Evolutionary conservation across 2,113 vertebrate species (phyloP), one percentile per base, ranked within the genome.

Genomic region (Melanerpes formicivorus): DNA sequence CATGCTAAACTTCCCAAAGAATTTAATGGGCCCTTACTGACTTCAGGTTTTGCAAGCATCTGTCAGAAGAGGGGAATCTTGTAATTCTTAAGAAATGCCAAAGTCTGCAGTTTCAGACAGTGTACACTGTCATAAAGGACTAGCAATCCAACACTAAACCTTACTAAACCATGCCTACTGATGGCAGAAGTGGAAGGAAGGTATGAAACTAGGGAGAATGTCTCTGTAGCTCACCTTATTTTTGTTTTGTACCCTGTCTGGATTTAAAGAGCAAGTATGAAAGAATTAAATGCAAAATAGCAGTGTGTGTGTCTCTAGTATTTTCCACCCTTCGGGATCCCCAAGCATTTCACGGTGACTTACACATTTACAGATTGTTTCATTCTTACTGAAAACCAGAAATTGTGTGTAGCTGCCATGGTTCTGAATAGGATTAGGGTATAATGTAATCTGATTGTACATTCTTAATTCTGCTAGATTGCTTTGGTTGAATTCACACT

Each of bases 1-100:
- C 11, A 26, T 88, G 29, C 23, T 73, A 62, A 21, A 52, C n/a
- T 52, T 93, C 15, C 13, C 11, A 8, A 60, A 66, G 55, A 87
- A 55, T 29, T 90, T 91, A 81, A 88, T 76, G 85, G 52, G 15
- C 58, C 66, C 11, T 54, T 83, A 65, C 76, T 77, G 71, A 70
- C 55, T 73, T 64, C 63, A 80, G 56, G 27, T 77, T 92, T 93
- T 78, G 58, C 10, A 84, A 80, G 9, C 30, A 67, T 80, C 60
- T 86, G 48, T 74, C 44, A 26, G 71, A 64, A 73, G 4, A 22
- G 69, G 37, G 82, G 78, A 9, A 73, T 85, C 34, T 59, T 84
- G 59, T 91, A 65, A 63, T 84, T 91, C 40, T 84, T 76, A 8
- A 26, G 10, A 79, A 83, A 80, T 71, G 54, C 52, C 14, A 66